Evolutionary conservation across 64 coral and sea anemone genomes (phyloP).

Genomic region (Montipora efflorescens): DNA sequence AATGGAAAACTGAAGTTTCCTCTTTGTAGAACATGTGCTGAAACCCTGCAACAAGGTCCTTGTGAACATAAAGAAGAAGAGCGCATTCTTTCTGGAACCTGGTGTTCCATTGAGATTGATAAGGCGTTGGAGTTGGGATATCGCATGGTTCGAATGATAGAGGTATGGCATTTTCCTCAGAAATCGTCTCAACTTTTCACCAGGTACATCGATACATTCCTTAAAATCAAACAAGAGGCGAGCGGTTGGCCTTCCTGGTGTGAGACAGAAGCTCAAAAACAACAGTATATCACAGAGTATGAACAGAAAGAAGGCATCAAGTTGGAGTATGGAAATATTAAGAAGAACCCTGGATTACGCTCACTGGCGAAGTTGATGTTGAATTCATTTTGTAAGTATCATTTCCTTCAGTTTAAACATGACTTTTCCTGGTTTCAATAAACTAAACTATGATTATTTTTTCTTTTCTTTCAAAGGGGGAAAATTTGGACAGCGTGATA

Average conservation of each 20-base stretch:
- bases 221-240: slow-evolving; percentile 57
- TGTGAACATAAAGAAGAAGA: no score
- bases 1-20: no score
- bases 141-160: neutral
- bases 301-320: slow-evolving; percentile 17
- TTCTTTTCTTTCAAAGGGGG: neutral
- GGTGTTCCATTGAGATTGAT: no score
- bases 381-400: neutral
- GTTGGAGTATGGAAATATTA: neutral
- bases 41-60: no score
- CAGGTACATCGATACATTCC: slow-evolving; percentile 13
- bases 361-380: slow-evolving; percentile 19
- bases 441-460: no score
- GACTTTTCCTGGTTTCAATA: slow-evolving; percentile 41
- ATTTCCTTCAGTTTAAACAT: neutral
- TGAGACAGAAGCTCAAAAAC: neutral
- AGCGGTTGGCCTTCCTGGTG: slow-evolving; percentile 16
- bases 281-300: neutral
- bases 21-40: no score
- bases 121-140: slow-evolving; percentile 15
- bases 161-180: slow-evolving; percentile 66
- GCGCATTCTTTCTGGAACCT: no score
- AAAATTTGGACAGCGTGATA: slow-evolving; percentile 28
- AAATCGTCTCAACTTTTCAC: neutral
- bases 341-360: slow-evolving; percentile 17